Conservation (phyloP, 2,797 vertebrate species). For the Phalanger gymnotis region DNA sequence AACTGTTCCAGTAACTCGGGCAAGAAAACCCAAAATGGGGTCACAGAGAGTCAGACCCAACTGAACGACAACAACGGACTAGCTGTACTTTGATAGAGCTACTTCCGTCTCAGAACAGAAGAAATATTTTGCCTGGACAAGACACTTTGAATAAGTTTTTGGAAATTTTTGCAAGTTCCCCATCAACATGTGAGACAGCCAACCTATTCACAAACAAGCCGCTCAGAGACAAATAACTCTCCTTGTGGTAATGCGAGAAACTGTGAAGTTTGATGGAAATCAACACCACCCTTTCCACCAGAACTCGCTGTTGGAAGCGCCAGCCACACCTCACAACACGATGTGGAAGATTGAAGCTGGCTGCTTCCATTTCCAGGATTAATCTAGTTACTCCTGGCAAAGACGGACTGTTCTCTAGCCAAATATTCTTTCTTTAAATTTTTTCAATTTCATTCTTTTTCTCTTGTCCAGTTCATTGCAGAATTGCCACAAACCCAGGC, state of each 20-base stretch:
- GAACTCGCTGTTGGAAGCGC: conserved; percentile 95
- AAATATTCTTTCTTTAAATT: too few relatives aligned
- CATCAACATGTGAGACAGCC: conserved; percentile 94
- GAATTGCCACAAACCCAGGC: too few relatives aligned
- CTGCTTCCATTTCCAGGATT: conserved; percentile 97
- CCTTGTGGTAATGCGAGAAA: conserved; percentile 94
- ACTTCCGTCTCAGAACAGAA: conserved; percentile 97
- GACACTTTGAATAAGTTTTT: conserved; percentile 94
- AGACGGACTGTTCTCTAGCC: conserved; percentile 8
- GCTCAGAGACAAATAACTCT: conserved; percentile 96
- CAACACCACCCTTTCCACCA: conserved; percentile 97
- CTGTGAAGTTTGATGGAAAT: conserved; percentile 97
- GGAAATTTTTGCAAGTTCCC: conserved; percentile 96
- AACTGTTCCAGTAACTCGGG: not conserved
- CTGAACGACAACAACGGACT: conserved; percentile 94
- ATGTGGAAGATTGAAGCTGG: conserved; percentile 99
- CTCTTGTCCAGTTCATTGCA: too few relatives aligned
- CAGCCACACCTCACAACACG: conserved; percentile 92
- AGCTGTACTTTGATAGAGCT: conserved; percentile 96
- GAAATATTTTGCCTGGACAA: conserved; percentile 93
- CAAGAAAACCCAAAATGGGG: not conserved
- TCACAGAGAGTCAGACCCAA: conserved; percentile 85
- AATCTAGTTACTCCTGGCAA: conserved; percentile 85
- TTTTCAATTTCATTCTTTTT: conserved; percentile 76
- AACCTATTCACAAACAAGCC: conserved; percentile 97